phyloP scores from a whole-genome alignment of 2,888 invertebrate genomes.

The Falcaria lacertinaria region DNA sequence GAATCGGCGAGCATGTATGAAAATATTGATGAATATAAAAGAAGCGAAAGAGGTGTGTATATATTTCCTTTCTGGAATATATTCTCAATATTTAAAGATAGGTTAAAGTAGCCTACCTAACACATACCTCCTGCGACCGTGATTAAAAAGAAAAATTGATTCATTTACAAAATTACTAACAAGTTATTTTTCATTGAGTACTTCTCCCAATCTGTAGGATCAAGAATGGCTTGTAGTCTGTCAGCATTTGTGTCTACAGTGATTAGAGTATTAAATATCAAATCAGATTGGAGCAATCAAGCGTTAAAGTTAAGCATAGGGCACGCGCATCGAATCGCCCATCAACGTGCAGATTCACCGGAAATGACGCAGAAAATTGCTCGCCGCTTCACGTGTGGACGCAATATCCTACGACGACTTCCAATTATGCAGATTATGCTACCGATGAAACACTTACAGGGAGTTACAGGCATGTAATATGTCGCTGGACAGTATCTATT shows the following conservation, averaged over 20 bases:
- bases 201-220: not conserved
- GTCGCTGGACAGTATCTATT: not conserved
- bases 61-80: too few relatives aligned
- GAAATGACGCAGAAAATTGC: conserved; percentile 80
- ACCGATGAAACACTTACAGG: conserved; percentile 58
- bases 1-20: too few relatives aligned
- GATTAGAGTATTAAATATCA: not conserved
- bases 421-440: conserved; percentile 78
- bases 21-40: too few relatives aligned
- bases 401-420: conserved; percentile 74
- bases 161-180: too few relatives aligned
- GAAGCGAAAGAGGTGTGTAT: too few relatives aligned
- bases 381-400: conserved; percentile 71
- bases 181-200: not conserved
- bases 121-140: too few relatives aligned
- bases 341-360: conserved; percentile 60
- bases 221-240: not conserved
- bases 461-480: conserved; percentile 33
- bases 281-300: conserved; percentile 50
- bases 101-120: too few relatives aligned
- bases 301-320: conserved; percentile 44
- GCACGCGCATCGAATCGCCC: conserved; percentile 44
- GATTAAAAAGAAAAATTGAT: too few relatives aligned
- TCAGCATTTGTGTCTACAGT: not conserved
- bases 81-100: too few relatives aligned